phyloP scores from a whole-genome alignment of 1,140 invertebrate genomes.

The Drosophila rhopaloa region DNA sequence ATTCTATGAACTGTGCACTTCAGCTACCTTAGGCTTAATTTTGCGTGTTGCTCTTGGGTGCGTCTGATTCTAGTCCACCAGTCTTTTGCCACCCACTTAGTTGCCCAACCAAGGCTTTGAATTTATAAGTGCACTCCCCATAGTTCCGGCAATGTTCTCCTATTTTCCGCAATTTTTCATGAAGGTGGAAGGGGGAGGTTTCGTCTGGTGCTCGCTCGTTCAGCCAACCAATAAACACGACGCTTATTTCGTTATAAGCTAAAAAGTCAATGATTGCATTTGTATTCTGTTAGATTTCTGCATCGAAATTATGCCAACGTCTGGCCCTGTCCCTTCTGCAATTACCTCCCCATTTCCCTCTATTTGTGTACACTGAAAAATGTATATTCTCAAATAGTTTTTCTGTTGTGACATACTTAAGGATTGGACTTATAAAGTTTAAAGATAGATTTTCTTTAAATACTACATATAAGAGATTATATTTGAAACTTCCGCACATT shows the following conservation, averaged over 20 bases:
- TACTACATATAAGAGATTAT: no score
- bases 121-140: constrained; percentile 26
- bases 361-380: background rate
- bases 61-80: background rate
- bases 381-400: background rate
- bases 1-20: background rate
- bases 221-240: constrained; percentile 55
- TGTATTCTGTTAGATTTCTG: constrained; percentile 75
- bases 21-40: constrained; percentile 11
- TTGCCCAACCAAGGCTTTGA: constrained; percentile 20
- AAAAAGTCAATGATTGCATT: constrained; percentile 81
- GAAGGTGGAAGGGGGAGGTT: background rate
- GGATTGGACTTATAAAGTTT: no score
- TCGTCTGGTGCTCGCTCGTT: constrained; percentile 23
- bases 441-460: no score
- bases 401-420: no score
- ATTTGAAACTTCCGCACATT: no score
- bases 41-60: background rate
- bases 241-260: constrained; percentile 72
- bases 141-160: constrained; percentile 16
- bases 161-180: constrained; percentile 22
- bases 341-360: background rate
- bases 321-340: constrained; percentile 34
- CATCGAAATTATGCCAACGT: constrained; percentile 77
- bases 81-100: constrained; percentile 18